These are phyloP conservation scores for Myripristis jacobus DNA, from an alignment of 2,797 vertebrate genomes.

Conservation along the genomic window DNA sequence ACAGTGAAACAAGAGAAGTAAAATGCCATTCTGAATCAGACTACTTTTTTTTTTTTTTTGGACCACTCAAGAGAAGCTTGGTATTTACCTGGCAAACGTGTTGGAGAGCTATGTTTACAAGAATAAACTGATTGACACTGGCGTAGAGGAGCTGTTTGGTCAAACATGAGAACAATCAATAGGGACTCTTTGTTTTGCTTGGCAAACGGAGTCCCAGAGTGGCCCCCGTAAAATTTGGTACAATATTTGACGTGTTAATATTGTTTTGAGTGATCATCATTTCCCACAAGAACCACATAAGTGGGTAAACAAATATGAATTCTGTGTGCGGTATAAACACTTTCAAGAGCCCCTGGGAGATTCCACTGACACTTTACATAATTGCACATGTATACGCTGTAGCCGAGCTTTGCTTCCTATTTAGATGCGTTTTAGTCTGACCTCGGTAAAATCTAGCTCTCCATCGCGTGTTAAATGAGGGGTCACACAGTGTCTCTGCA, in stretches of 20 bases:
- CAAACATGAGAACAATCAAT: conserved; percentile 76
- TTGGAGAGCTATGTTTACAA: conserved; percentile 60
- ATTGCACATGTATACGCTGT: conserved; percentile 34
- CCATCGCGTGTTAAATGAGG: conserved; percentile 19
- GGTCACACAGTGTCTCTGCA: background rate
- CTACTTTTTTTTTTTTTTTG: conserved; percentile 27
- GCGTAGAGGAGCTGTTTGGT: conserved; percentile 69
- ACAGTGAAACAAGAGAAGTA: too few relatives aligned
- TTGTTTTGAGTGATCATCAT: conserved; percentile 76
- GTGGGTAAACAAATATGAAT: conserved; percentile 77
- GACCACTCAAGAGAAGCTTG: conserved; percentile 33
- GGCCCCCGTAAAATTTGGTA: conserved; percentile 58
- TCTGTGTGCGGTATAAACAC: conserved; percentile 64
- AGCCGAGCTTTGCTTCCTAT: conserved; percentile 16
- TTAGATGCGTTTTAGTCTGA: conserved; percentile 25
- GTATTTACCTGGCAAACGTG: conserved; percentile 56
- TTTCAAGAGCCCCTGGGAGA: conserved; percentile 56
- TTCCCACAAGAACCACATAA: conserved; percentile 69
- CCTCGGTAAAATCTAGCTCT: conserved; percentile 23
- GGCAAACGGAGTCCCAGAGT: conserved; percentile 55
- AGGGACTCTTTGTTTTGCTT: conserved; percentile 71
- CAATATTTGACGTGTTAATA: conserved; percentile 78
- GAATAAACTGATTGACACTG: conserved; percentile 68
- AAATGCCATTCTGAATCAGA: conserved; percentile 26
- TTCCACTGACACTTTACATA: conserved; percentile 38